Evolutionary conservation across 2,113 vertebrate species (phyloP).

Genomic region (Tachysurus vachellii): DNA sequence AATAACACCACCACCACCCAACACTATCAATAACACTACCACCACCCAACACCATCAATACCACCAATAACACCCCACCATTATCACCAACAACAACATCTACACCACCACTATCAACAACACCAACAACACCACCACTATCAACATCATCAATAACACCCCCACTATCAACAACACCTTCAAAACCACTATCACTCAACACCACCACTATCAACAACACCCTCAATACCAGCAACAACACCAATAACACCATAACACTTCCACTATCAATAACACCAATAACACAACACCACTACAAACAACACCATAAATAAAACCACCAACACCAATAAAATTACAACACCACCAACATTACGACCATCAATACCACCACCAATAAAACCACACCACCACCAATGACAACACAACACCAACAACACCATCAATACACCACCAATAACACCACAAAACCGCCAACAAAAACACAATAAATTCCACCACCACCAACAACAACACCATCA

Average conservation of each 20-base stretch:
- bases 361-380: background rate
- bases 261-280: background rate
- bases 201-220: background rate
- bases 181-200: background rate
- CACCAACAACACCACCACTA: background rate
- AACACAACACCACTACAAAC: background rate
- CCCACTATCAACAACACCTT: background rate
- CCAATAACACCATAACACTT: background rate
- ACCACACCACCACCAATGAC: no score
- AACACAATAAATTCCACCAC: no score
- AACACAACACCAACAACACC: background rate
- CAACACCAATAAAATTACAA: no score
- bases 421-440: background rate
- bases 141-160: background rate
- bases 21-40: no score
- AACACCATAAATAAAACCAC: background rate
- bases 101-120: background rate
- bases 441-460: no score
- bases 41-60: no score
- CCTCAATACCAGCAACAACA: background rate
- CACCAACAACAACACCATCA: no score
- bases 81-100: background rate
- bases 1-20: no score
- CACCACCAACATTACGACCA: background rate
- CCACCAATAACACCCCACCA: no score